Evolutionary conservation across 2,888 invertebrate genomes (phyloP).

Genomic region (Sisyra nigra): DNA sequence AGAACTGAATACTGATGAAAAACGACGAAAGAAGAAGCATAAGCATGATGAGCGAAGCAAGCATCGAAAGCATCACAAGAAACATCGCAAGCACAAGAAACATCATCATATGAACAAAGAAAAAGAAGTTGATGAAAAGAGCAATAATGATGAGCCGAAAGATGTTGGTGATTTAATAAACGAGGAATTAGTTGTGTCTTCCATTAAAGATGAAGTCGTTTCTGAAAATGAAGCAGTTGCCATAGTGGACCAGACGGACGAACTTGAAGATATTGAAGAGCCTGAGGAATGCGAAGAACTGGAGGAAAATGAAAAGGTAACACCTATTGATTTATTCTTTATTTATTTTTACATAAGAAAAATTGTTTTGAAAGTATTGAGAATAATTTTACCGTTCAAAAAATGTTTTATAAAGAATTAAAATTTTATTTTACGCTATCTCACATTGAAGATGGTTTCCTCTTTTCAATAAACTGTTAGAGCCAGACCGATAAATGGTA

Average conservation of each 20-base stretch:
- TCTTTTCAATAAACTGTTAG: no score
- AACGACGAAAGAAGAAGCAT: conserved; percentile 51
- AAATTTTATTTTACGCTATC: not conserved
- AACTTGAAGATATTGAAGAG: conserved; percentile 12
- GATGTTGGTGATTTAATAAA: conserved; percentile 29
- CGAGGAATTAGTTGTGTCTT: conserved; percentile 21
- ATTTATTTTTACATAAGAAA: no score
- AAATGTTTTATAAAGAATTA: not conserved
- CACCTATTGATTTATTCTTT: no score
- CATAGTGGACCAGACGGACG: conserved; percentile 8
- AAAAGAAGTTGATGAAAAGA: conserved; percentile 11
- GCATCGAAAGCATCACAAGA: conserved; percentile 59
- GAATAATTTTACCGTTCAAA: not conserved
- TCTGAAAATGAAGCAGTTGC: conserved; percentile 14
- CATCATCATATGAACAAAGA: conserved; percentile 38
- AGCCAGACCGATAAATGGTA: no score
- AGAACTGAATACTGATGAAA: conserved; percentile 32
- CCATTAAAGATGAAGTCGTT: conserved; percentile 17
- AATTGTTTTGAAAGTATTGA: no score
- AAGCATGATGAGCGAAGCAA: conserved; percentile 56
- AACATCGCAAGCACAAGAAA: conserved; percentile 62
- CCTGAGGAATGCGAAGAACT: conserved; percentile 21
- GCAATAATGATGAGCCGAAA: conserved; percentile 19
- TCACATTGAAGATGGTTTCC: no score
- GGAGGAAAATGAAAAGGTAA: conserved; percentile 29